These are phyloP conservation scores for Alouatta palliata DNA, from an alignment of 2,113 vertebrate genomes.

Conservation along the genomic window DNA sequence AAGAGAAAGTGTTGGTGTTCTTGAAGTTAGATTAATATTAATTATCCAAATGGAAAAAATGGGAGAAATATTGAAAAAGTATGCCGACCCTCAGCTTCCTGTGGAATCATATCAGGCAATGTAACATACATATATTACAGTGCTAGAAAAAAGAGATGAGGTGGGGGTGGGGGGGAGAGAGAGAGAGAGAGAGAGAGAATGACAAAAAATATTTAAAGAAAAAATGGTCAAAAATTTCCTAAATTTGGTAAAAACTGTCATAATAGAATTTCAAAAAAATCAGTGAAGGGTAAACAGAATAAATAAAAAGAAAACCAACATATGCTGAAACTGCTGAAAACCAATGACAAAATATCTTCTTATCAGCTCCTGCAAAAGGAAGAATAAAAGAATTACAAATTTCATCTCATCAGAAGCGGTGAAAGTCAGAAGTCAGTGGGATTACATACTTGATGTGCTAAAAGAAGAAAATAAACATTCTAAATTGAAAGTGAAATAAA, in stretches of 20 bases:
- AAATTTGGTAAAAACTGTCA: neutral
- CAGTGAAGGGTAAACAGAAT: neutral
- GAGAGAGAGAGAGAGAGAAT: neutral
- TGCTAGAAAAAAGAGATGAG: neutral
- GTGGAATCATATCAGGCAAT: neutral
- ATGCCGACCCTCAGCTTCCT: neutral
- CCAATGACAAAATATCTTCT: neutral
- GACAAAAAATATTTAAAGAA: neutral
- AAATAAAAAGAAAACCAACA: neutral
- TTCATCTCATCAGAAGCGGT: neutral
- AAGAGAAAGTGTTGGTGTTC: neutral
- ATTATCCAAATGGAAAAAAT: neutral
- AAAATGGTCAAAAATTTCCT: neutral
- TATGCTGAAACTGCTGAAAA: neutral
- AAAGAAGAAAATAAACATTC: neutral
- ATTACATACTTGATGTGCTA: neutral
- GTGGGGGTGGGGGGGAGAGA: accelerated
- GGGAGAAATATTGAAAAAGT: neutral
- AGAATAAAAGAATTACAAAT: neutral
- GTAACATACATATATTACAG: neutral
- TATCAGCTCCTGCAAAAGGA: neutral
- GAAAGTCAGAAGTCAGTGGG: neutral
- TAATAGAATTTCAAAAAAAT: neutral
- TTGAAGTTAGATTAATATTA: neutral
- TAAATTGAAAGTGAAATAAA: neutral